Evolutionary conservation across 2,113 vertebrate species (phyloP).

Genomic region (Dinomys branickii): DNA sequence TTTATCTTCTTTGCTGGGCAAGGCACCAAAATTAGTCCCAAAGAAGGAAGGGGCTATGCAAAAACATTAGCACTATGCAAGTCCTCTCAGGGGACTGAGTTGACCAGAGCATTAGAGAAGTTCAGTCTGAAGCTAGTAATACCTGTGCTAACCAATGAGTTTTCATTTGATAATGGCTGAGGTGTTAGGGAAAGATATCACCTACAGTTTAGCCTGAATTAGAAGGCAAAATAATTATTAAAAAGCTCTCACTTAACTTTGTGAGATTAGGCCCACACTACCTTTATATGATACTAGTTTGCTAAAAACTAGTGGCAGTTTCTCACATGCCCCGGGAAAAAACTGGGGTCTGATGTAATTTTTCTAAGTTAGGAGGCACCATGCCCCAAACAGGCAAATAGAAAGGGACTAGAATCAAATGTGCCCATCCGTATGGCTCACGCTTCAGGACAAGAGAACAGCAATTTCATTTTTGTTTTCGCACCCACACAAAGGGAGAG

Average conservation of each 20-base stretch:
- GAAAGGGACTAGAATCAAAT: not conserved
- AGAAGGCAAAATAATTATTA: conserved; percentile 55
- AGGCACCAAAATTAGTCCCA: conserved; percentile 46
- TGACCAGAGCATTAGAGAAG: conserved; percentile 2
- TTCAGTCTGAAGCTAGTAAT: not conserved
- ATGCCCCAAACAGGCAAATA: not conserved
- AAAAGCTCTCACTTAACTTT: conserved; percentile 63
- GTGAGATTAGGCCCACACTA: conserved; percentile 44
- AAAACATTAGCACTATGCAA: not conserved
- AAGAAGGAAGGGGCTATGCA: not conserved
- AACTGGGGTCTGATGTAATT: not conserved
- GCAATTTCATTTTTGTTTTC: not conserved
- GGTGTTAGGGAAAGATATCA: conserved; percentile 54
- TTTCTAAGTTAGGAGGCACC: conserved; percentile 52
- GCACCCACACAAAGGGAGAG: not conserved
- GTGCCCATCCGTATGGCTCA: not conserved
- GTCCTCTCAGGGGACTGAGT: not conserved
- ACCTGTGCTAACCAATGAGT: not conserved
- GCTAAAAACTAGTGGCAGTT: conserved; percentile 55
- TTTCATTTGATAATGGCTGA: not conserved
- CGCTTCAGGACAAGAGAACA: not conserved
- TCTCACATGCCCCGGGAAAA: conserved; percentile 48
- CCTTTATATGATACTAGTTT: not conserved
- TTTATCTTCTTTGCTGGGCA: conserved; percentile 38
- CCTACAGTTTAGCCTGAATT: conserved; percentile 47